Evolutionary conservation across 2,888 invertebrate species (phyloP).

Genomic region (Hemaris fuciformis): DNA sequence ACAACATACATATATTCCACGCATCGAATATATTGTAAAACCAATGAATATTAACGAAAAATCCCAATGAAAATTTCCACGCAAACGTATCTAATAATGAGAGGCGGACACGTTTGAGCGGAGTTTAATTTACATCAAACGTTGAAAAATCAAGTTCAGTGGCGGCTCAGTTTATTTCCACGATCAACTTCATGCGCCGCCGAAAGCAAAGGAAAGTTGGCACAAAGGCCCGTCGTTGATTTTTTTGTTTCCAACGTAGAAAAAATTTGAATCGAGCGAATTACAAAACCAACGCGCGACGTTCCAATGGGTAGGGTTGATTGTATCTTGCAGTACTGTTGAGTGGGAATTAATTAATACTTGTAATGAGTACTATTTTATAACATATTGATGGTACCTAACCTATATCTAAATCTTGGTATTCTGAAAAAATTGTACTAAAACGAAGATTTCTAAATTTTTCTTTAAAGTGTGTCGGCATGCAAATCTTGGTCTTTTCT

Average conservation of each 20-base stretch:
- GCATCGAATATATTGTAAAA: not conserved
- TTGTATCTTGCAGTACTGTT: slow-evolving; percentile 11
- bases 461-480: too few species aligned
- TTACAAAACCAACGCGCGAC: slow-evolving; percentile 63
- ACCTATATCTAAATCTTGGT: too few species aligned
- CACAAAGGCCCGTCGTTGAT: slow-evolving; percentile 63
- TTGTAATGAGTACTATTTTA: not conserved
- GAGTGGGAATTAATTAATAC: slow-evolving; percentile 13
- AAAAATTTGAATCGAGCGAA: slow-evolving; percentile 70
- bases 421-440: too few species aligned
- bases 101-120: slow-evolving; percentile 36
- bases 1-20: slow-evolving; percentile 26
- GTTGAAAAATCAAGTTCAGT: slow-evolving; percentile 65
- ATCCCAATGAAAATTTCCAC: slow-evolving; percentile 40
- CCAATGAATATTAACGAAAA: slow-evolving; percentile 29
- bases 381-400: too few species aligned
- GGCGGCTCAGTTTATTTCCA: slow-evolving; percentile 58
- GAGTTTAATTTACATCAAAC: slow-evolving; percentile 69
- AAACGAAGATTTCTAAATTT: too few species aligned
- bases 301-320: slow-evolving; percentile 54
- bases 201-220: slow-evolving; percentile 71
- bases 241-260: slow-evolving; percentile 66
- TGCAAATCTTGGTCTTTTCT: too few species aligned
- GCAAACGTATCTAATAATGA: slow-evolving; percentile 46
- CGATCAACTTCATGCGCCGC: slow-evolving; percentile 72